Base-by-base conservation (phyloP, 1,140 invertebrate species). In the Cherax destructor region DNA sequence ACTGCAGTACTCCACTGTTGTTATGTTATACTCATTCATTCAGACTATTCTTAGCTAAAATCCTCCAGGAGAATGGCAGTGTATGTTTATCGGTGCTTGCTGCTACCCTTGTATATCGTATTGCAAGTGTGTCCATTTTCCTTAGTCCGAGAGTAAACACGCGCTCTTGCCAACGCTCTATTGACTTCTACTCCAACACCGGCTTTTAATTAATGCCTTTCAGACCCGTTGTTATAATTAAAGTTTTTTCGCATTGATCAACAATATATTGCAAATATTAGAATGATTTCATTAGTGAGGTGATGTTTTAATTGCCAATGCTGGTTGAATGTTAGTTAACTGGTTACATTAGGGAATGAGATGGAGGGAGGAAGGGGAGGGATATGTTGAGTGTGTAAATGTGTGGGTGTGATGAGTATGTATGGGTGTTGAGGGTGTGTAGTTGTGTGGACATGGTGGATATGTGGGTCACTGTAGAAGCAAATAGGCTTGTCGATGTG, bases 201-300 rank as follows among this genome's bases (percentile, higher is more conserved):
- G 6, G 7, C 69, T 74, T 30, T 74, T 74, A 74, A 74, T 74
- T 74, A 74, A 74, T 24, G 69, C 18, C 69, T 74, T 74, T 74
- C 69, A 74, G 69, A 74, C 6, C 69, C n/a, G 69, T 74, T 24
- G 69, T 74, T 10, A n/a, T 74, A 74, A 74, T 74, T 74, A 74
- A 24, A 30, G 21, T 74, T 74, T 74, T 74, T 74, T 30, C 24
- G 18, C 24, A 5, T 74, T 30, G 69, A 74, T 74, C 69, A 30
- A 74, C 69, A 74, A 74, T 74, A 30, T 24, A 74, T 74, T 24
- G 24, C 69, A n/a, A 74, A 30, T 74, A 30, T 74, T 74, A 74
- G 69, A 74, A 74, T 74, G 18, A 74, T 74, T 74, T 74, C 21
- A 74, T 74, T 74, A 74, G 69, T 30, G 69, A 74, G n/a, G 24